phyloP scores from a whole-genome alignment of 1,140 invertebrate genomes.

The Brachystomella parvula region DNA sequence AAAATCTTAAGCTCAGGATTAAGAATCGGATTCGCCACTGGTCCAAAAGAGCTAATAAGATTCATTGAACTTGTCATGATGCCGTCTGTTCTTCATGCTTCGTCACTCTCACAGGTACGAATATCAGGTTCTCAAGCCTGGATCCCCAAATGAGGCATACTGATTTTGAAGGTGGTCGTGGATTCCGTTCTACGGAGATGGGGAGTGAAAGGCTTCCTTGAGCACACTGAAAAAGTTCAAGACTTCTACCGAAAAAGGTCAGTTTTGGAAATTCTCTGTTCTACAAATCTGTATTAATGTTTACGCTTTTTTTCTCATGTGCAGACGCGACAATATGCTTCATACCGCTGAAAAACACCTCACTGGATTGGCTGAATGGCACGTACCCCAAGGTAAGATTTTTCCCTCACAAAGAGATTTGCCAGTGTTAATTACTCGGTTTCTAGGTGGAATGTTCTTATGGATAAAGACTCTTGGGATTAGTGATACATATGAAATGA shows the following conservation, averaged over 20 bases:
- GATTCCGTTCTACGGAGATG: conserved; percentile 54
- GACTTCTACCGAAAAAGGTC: conserved; percentile 57
- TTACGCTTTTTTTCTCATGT: no score
- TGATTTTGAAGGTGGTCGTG: conserved; percentile 51
- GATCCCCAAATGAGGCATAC: background rate
- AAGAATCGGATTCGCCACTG: conserved; percentile 62
- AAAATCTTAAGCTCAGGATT: conserved; percentile 67
- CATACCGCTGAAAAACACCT: conserved; percentile 55
- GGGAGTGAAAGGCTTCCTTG: conserved; percentile 53
- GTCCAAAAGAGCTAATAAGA: conserved; percentile 53
- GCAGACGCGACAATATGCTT: conserved; percentile 57
- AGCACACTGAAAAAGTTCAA: conserved; percentile 53
- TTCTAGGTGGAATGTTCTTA: conserved; percentile 69
- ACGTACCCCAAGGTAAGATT: conserved; percentile 54
- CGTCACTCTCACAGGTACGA: conserved; percentile 63
- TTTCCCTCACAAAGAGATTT: no score
- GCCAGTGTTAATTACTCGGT: no score
- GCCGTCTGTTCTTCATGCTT: conserved; percentile 61
- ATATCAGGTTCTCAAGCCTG: background rate
- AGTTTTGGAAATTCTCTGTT: no score
- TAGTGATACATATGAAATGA: conserved; percentile 62
- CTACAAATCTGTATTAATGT: no score
- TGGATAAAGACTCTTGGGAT: conserved; percentile 63
- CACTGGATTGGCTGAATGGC: conserved; percentile 57
- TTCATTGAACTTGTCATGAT: conserved; percentile 62